A percentile compares a stretch with the other conserved stretches of the same genome.
phyloP scores from a whole-genome alignment of 1,140 invertebrate species.

The Mactra quadrangularis region DNA sequence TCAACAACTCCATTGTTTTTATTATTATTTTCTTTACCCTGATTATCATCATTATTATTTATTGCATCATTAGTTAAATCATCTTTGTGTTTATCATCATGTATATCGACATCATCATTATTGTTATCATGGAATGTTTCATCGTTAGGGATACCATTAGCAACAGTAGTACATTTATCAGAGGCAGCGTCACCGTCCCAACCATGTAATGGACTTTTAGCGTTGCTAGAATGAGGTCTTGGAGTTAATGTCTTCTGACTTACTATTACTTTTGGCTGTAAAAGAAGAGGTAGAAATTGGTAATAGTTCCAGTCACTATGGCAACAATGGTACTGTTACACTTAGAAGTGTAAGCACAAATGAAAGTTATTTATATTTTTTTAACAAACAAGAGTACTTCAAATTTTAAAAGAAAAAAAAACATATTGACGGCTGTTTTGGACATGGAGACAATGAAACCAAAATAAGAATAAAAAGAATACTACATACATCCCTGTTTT shows the following conservation, averaged over 20 bases:
- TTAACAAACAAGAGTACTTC: neutral
- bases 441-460: no score
- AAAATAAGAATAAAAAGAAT: no score
- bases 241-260: constrained; percentile 42
- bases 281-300: neutral
- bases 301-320: neutral
- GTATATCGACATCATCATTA: neutral
- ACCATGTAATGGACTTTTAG: constrained; percentile 48
- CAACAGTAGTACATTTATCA: constrained; percentile 15
- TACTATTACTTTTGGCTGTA: constrained; percentile 49
- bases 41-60: neutral
- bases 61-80: neutral
- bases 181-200: constrained; percentile 11
- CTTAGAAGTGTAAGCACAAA: neutral
- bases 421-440: no score
- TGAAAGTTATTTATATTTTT: neutral
- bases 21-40: constrained; percentile 7
- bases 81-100: neutral
- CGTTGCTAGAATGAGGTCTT: constrained; percentile 1
- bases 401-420: no score
- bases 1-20: neutral
- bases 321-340: no score
- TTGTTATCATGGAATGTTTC: neutral
- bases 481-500: constrained; percentile 41
- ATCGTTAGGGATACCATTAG: constrained; percentile 25